Conservation (phyloP, 2,113 vertebrate genomes). For the Aphelocoma coerulescens region DNA sequence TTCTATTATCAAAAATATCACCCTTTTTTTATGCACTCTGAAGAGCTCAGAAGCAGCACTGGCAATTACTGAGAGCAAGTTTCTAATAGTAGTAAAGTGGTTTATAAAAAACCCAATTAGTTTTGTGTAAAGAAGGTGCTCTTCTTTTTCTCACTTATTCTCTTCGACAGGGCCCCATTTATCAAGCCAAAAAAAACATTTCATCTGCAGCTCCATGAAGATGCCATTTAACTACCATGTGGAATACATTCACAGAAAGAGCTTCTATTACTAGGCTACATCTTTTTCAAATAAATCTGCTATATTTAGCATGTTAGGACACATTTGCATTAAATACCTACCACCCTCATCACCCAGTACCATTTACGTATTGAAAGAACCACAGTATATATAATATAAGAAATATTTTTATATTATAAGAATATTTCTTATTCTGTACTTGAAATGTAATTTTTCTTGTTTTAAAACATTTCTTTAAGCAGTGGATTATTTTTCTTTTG, state of each 20-base stretch:
- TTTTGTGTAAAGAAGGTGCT: background rate
- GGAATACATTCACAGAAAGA: background rate
- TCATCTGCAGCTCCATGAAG: background rate
- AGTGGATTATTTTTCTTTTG: background rate
- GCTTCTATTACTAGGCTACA: background rate
- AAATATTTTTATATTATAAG: too few relatives aligned
- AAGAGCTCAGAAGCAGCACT: background rate
- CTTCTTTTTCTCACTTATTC: background rate
- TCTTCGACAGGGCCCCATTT: background rate
- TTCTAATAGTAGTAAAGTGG: background rate
- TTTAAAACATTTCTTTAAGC: background rate
- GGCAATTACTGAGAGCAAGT: background rate
- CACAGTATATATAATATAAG: background rate
- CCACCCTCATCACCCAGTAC: background rate
- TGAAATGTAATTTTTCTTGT: conserved; percentile 5
- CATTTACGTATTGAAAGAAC: background rate
- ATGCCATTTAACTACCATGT: background rate
- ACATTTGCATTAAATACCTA: background rate
- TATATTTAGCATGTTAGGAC: background rate
- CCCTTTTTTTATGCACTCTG: background rate
- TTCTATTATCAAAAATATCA: background rate
- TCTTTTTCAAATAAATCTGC: background rate
- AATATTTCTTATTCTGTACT: background rate
- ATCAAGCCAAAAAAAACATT: background rate
- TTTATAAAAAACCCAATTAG: background rate